These are phyloP conservation scores for Ditula angustiorana DNA, from an alignment of 2,888 invertebrate genomes.

Conservation along the genomic window DNA sequence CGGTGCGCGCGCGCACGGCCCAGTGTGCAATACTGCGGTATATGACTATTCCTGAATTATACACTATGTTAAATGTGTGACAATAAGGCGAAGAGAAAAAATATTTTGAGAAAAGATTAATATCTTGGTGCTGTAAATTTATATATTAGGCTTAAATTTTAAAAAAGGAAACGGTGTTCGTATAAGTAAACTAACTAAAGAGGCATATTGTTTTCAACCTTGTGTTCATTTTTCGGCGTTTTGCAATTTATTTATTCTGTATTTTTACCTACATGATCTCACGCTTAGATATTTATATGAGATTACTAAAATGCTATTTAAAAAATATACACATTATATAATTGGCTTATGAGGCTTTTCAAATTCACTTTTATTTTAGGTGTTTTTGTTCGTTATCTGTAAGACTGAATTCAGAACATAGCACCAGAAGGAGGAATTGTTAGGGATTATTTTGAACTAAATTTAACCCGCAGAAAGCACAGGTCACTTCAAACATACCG, in stretches of 20 bases:
- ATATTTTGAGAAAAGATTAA: slow-evolving; percentile 84
- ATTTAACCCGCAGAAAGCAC: slow-evolving; percentile 65
- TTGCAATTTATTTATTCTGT: slow-evolving; percentile 82
- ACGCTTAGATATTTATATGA: slow-evolving; percentile 84
- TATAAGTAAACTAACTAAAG: slow-evolving; percentile 76
- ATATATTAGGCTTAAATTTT: slow-evolving; percentile 85
- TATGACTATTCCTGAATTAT: slow-evolving; percentile 76
- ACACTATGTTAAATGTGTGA: slow-evolving; percentile 83
- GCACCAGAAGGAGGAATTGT: slow-evolving; percentile 71
- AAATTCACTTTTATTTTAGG: slow-evolving; percentile 74
- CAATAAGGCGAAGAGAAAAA: slow-evolving; percentile 84
- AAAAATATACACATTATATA: slow-evolving; percentile 78
- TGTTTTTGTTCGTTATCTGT: slow-evolving; percentile 72
- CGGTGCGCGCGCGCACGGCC: slow-evolving; percentile 52
- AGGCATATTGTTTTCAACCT: slow-evolving; percentile 81
- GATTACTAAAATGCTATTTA: slow-evolving; percentile 80
- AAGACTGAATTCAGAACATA: slow-evolving; percentile 78
- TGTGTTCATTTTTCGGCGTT: slow-evolving; percentile 82
- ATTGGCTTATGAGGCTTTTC: slow-evolving; percentile 84
- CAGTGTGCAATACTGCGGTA: slow-evolving; percentile 81
- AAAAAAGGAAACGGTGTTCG: slow-evolving; percentile 78
- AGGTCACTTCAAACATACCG: slow-evolving; percentile 55
- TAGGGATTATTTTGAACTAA: slow-evolving; percentile 54
- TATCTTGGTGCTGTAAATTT: slow-evolving; percentile 86
- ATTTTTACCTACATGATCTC: slow-evolving; percentile 83